Conservation (phyloP, 2,113 vertebrate genomes). For the Mesocricetus auratus region DNA sequence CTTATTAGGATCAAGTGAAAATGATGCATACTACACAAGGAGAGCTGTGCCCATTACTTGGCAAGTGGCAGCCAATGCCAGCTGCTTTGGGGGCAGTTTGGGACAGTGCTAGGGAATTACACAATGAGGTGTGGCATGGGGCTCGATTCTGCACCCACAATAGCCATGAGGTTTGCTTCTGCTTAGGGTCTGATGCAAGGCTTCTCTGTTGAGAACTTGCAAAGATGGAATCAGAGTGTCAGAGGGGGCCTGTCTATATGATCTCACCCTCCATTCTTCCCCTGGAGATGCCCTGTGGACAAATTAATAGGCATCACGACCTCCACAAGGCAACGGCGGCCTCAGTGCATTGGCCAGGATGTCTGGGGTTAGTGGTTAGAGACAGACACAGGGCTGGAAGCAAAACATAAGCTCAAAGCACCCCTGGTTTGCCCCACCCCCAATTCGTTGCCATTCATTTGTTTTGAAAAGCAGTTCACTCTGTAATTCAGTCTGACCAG, state of each 20-base stretch:
- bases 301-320: background rate
- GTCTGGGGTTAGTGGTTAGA: background rate
- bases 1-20: background rate
- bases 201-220: constrained; percentile 37
- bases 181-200: background rate
- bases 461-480: background rate
- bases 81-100: background rate
- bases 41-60: background rate
- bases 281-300: background rate
- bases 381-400: background rate
- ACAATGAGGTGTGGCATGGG: background rate
- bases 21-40: background rate
- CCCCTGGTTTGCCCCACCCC: background rate
- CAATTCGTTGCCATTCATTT: background rate
- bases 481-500: background rate
- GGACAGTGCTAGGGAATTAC: background rate
- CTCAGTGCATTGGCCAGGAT: background rate
- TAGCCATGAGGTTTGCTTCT: background rate
- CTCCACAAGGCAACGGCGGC: background rate
- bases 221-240: background rate
- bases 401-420: background rate
- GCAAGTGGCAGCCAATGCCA: no score
- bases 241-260: background rate
- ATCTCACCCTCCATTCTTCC: background rate
- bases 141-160: no score